Conservation (phyloP, 2,113 vertebrate species). For the Leucosticte australis region DNA sequence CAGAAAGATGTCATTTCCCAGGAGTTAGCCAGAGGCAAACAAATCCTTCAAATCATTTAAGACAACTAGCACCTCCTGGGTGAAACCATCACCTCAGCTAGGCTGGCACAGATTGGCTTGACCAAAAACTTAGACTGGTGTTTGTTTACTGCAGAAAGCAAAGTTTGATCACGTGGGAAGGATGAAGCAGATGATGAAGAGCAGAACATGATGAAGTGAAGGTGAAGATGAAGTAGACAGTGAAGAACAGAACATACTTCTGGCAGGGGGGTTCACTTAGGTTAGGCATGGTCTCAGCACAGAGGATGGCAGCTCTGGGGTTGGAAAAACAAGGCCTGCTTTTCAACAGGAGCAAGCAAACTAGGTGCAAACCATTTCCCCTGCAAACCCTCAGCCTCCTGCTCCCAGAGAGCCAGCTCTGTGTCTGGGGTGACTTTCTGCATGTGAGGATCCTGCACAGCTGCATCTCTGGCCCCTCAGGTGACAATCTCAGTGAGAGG, state of each 20-base stretch:
- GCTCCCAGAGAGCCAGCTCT: background rate
- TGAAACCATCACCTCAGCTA: background rate
- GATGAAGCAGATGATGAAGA: background rate
- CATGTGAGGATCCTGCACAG: background rate
- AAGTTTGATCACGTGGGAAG: background rate
- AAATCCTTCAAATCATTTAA: background rate
- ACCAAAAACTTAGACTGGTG: background rate
- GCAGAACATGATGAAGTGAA: fast-evolving
- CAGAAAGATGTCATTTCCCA: background rate
- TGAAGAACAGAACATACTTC: background rate
- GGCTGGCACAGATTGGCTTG: background rate
- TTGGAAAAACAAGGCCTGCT: background rate
- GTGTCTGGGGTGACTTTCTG: background rate
- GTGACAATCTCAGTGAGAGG: background rate
- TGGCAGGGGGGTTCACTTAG: background rate
- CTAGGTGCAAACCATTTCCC: background rate
- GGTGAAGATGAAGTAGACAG: too few relatives aligned
- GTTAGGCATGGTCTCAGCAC: background rate
- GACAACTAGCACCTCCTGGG: background rate
- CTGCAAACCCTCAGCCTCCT: background rate
- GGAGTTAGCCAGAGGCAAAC: background rate
- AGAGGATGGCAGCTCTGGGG: background rate
- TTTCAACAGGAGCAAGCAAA: background rate
- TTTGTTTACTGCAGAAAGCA: background rate
- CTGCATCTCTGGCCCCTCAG: background rate